Evolutionary conservation across 1,140 invertebrate species (phyloP).

Genomic region (Heliconius eleuchia): DNA sequence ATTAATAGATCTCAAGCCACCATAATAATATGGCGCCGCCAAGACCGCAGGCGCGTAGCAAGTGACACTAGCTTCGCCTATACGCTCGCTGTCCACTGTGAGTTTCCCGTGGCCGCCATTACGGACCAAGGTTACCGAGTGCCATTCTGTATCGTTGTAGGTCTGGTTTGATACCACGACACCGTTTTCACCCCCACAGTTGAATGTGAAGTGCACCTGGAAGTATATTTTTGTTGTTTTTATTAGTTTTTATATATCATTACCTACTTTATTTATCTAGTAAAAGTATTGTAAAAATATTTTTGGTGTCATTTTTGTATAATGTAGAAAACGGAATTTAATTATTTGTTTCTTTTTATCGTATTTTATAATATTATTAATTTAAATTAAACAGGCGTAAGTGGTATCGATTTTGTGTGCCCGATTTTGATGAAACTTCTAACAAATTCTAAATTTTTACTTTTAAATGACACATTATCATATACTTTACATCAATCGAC

Average conservation of each 20-base stretch:
- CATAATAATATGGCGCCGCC: conserved; percentile 90
- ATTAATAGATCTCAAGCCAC: conserved; percentile 82
- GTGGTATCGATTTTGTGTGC: too few species aligned
- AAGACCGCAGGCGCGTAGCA: conserved; percentile 84
- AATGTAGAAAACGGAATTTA: too few species aligned
- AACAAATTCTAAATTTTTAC: too few species aligned
- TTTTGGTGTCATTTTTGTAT: too few species aligned
- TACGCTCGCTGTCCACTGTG: conserved; percentile 84
- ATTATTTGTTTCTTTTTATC: too few species aligned
- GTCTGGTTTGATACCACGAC: conserved; percentile 80
- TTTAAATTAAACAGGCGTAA: too few species aligned
- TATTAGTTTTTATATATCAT: too few species aligned
- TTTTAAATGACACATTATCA: too few species aligned
- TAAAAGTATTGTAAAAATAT: too few species aligned
- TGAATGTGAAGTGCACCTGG: conserved; percentile 8
- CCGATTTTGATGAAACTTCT: too few species aligned
- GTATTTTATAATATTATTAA: too few species aligned
- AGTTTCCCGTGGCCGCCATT: conserved; percentile 83
- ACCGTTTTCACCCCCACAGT: conserved; percentile 84
- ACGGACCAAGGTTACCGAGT: conserved; percentile 86
- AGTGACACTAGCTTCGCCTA: conserved; percentile 80
- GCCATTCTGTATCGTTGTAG: conserved; percentile 94
- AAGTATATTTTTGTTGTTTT: background rate
- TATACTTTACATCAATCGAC: background rate
- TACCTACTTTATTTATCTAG: background rate